Evolutionary conservation across 2,888 invertebrate species (phyloP).

Genomic region (Troides helena): DNA sequence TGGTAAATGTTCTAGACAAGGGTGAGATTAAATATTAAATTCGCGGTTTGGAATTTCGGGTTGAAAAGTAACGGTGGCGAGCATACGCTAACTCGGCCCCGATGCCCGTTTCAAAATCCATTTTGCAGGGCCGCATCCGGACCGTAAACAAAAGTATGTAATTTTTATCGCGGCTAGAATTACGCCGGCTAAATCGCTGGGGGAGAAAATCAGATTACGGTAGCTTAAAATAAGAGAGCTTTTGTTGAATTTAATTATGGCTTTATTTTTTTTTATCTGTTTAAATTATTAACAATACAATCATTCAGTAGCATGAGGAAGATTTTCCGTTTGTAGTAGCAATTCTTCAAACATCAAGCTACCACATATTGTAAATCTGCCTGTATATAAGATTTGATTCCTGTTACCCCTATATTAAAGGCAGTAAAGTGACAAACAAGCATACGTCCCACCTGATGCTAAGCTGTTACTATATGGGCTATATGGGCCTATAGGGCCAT

Average conservation of each 20-base stretch:
- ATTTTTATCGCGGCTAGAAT: slow-evolving; percentile 53
- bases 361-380: too few species aligned
- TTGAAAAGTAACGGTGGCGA: slow-evolving; percentile 67
- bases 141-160: slow-evolving; percentile 64
- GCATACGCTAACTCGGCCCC: slow-evolving; percentile 57
- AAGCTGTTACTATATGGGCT: too few species aligned
- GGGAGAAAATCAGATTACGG: slow-evolving; percentile 33
- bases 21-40: slow-evolving; percentile 79
- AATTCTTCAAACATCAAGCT: too few species aligned
- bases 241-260: slow-evolving; percentile 28
- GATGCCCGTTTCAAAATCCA: slow-evolving; percentile 59
- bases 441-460: too few species aligned
- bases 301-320: too few species aligned
- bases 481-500: too few species aligned
- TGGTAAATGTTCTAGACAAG: slow-evolving; percentile 78
- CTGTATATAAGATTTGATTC: too few species aligned
- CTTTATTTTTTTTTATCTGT: slow-evolving; percentile 24
- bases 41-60: slow-evolving; percentile 76
- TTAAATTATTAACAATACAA: not conserved
- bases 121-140: slow-evolving; percentile 62
- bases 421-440: too few species aligned
- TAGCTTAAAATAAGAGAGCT: slow-evolving; percentile 30
- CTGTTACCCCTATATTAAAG: too few species aligned
- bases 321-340: too few species aligned
- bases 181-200: slow-evolving; percentile 35